phyloP scores from a whole-genome alignment of 2,113 vertebrate species.

The Leucopsar rothschildi region DNA sequence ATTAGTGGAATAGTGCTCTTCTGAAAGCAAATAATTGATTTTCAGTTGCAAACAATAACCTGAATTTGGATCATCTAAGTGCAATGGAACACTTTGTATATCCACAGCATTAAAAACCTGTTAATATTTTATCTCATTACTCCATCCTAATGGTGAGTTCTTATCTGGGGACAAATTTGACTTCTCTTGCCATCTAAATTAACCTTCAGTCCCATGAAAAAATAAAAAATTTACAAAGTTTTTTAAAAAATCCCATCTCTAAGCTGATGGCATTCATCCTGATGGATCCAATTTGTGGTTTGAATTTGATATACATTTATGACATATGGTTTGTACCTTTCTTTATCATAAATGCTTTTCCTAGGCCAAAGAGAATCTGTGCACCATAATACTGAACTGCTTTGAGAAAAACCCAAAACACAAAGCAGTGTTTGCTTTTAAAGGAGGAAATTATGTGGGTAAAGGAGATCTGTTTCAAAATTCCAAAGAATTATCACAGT shows the following conservation, averaged over 20 bases:
- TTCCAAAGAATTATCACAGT: neutral
- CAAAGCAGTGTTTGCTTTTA: neutral
- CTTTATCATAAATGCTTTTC: neutral
- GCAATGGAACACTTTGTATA: neutral
- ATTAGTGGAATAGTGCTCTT: neutral
- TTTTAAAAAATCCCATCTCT: neutral
- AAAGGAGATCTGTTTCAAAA: neutral
- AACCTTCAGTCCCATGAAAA: neutral
- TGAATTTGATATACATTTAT: neutral
- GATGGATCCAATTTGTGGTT: neutral
- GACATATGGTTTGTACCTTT: neutral
- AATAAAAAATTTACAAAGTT: neutral
- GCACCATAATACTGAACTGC: neutral
- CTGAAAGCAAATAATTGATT: neutral
- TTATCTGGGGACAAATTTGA: neutral
- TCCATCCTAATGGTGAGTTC: neutral
- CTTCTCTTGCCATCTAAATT: neutral
- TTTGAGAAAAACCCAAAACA: neutral
- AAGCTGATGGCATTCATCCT: neutral
- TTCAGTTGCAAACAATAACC: neutral
- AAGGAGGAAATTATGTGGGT: neutral
- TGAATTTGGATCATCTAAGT: neutral
- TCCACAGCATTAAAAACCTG: neutral
- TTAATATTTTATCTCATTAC: slow-evolving; percentile 19
- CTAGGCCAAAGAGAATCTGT: neutral